A percentile compares a stretch with the other conserved stretches of the same genome.
Evolutionary conservation across 2,888 invertebrate genomes (phyloP).

Genomic region (Ochropleura plecta): DNA sequence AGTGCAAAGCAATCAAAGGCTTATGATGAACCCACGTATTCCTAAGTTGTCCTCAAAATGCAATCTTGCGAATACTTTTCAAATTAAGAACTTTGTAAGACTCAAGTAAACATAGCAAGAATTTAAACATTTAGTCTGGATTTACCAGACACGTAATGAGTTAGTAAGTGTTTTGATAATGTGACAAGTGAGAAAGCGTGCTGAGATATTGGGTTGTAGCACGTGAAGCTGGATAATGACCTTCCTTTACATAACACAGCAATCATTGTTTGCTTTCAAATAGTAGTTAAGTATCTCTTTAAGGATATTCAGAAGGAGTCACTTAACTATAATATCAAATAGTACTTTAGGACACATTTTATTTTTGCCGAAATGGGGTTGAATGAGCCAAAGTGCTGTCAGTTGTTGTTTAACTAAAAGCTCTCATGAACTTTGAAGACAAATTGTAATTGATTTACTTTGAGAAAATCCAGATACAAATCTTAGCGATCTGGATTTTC

Average conservation of each 20-base stretch:
- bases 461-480: conserved; percentile 21
- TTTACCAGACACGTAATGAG: not conserved
- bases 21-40: conserved; percentile 43
- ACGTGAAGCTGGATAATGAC: conserved; percentile 44
- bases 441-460: conserved; percentile 34
- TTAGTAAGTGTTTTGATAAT: conserved; percentile 28
- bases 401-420: conserved; percentile 17
- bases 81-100: conserved; percentile 1
- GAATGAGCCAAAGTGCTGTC: not conserved
- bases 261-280: conserved; percentile 20
- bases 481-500: conserved; percentile 3
- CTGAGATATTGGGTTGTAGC: conserved; percentile 20
- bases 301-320: no score
- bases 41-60: conserved; percentile 27
- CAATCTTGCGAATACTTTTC: not conserved
- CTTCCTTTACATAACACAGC: not conserved
- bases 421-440: conserved; percentile 17
- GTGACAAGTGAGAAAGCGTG: conserved; percentile 32
- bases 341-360: not conserved
- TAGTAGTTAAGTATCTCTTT: no score
- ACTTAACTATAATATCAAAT: no score
- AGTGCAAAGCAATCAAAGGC: conserved; percentile 55
- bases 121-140: not conserved
- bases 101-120: not conserved
- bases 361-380: conserved; percentile 3